Base-by-base conservation (phyloP, 2,888 invertebrate genomes). In the Ecliptopera silaceata region DNA sequence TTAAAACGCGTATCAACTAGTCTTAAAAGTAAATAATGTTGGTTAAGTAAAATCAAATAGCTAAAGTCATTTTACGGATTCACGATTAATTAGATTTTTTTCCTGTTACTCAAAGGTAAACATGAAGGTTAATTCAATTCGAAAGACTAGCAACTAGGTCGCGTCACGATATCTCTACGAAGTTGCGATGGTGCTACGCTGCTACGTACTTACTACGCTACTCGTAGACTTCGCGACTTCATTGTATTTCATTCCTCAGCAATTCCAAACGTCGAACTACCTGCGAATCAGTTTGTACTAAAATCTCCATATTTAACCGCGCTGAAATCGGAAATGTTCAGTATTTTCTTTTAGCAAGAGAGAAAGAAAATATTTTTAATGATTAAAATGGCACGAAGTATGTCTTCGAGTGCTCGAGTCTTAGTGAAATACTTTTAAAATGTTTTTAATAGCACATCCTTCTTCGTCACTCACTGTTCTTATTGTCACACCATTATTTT, bases 401-500 rank as follows among this genome's bases (percentile, higher is more conserved):
- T 56, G 52, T 56, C 62, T 59, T 59, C 45, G 49, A 59, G 49
- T 39, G 54, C 43, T 52, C 42, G 47, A 36, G 56, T 57, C 42
- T 26, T 43, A 48, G 48, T 56, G 26, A 55, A 66, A 61, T 58
- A 59, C 59, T 56, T n/a, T 58, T 52, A 59, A 61, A 57, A 61
- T 54, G 59, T 60, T 61, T 66, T 61, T 63, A 66, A 66, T 64
- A 61, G 64, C 61, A 63, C 63, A 64, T 64, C 63, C 56, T 62
- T 66, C 64, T 62, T 66, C 67, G 67, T 66, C 66, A 68, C 63
- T 63, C 65, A 59, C 52, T 58, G 59, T 56, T 63, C 48, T 64
- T 64, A 65, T 67, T 65, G 65, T 65, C 62, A 65, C 59, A 51
- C 62, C 63, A 63, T 65, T 59, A 59, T 68, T 68, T 65, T 66